phyloP scores from a whole-genome alignment of 2,113 vertebrate genomes.

The Chaetodon auriga region DNA sequence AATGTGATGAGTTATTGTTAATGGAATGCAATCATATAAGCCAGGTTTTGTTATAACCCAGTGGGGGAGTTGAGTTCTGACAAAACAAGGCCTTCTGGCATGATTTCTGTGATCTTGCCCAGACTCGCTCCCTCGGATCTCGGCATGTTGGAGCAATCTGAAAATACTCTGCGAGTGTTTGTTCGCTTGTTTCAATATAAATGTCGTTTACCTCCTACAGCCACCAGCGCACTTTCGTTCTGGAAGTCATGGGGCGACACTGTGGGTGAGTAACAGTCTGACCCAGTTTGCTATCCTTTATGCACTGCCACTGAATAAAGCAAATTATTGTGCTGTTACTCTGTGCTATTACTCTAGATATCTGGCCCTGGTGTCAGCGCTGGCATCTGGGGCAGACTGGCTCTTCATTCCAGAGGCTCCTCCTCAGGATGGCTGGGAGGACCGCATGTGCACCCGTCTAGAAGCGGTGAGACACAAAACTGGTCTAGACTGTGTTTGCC shows the following conservation, averaged over 20 bases:
- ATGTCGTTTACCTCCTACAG: conserved; percentile 75
- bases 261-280: conserved; percentile 88
- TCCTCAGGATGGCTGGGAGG: conserved; percentile 92
- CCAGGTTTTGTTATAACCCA: neutral
- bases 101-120: conserved; percentile 14
- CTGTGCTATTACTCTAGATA: conserved; percentile 56
- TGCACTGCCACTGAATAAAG: neutral
- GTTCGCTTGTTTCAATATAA: neutral
- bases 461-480: conserved; percentile 83
- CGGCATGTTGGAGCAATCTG: neutral
- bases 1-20: neutral
- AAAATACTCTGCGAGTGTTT: neutral
- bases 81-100: neutral
- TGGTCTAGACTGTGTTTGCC: neutral
- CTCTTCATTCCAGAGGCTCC: conserved; percentile 95
- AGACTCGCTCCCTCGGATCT: conserved; percentile 32
- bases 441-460: conserved; percentile 90
- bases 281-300: neutral
- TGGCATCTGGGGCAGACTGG: conserved; percentile 96
- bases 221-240: conserved; percentile 95
- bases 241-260: conserved; percentile 98
- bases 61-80: too few relatives aligned
- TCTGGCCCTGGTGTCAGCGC: conserved; percentile 88
- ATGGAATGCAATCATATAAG: conserved; percentile 6
- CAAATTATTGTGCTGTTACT: neutral